Evolutionary conservation across 2,113 vertebrate species (phyloP), one percentile per base, ranked within the genome.

Genomic region (Symphodus melops): DNA sequence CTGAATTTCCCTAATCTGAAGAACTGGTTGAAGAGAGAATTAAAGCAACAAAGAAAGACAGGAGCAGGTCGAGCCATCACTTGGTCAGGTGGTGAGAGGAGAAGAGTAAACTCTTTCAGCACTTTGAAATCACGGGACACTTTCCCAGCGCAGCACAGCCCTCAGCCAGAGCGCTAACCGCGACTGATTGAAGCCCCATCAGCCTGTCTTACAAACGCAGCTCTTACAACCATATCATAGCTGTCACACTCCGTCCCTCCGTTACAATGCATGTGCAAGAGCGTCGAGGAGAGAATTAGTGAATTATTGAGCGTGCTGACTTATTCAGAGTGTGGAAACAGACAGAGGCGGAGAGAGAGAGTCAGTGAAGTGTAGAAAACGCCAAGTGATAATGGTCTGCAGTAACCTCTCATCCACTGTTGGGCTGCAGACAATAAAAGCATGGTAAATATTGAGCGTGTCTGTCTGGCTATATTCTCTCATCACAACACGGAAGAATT

Each of bases 271-370:
- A 21, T 56, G 64, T 67, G 68, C 57, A 21, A 21, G 58, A 83
- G 58, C 8, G 39, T 54, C 0, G 28, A 53, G 68, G 62, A 75
- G 66, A 69, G 72, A 72, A 85, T 64, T 63, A 55, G 81, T 88
- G 85, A 92, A 91, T 90, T 87, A 92, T 91, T 88, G 79, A 93
- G 75, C 46, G 52, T 23, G 79, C 83, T 85, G 77, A 86, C 77
- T 82, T 88, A 86, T 89, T 86, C 88, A 88, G 72, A 70, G 60
- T 77, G 79, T 73, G 76, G 77, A 83, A 83, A 86, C 66, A 74
- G 54, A 77, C 63, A 48, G 17, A 63, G 58, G 20, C 28, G 3
- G 28, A 33, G 20, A n/a, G 65, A 58, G 72, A 71, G 81, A 82
- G 72, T 36, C 68, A 41, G 46, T 17, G 57, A 77, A 76, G 86